These are phyloP conservation scores for Phlogophora meticulosa DNA, from an alignment of 2,888 invertebrate genomes.

Conservation along the genomic window DNA sequence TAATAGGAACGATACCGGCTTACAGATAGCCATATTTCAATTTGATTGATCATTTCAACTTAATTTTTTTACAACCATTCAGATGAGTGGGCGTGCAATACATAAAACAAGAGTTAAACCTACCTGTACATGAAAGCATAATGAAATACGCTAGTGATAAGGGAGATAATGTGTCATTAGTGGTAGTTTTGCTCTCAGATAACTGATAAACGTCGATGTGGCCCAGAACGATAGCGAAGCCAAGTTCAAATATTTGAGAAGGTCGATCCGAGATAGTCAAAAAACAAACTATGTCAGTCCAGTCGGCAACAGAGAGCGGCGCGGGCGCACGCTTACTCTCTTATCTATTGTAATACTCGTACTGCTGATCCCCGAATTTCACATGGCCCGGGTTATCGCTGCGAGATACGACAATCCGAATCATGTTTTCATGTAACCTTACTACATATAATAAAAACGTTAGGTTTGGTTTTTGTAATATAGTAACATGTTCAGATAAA, in stretches of 20 bases:
- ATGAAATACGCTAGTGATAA: constrained; percentile 61
- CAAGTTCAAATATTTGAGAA: constrained; percentile 84
- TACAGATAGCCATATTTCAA: constrained; percentile 67
- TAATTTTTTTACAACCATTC: constrained; percentile 69
- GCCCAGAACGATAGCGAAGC: constrained; percentile 70
- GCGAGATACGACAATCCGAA: constrained; percentile 56
- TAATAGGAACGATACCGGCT: constrained; percentile 63
- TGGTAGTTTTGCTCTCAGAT: constrained; percentile 61
- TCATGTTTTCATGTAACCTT: constrained; percentile 52
- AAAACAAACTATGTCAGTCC: constrained; percentile 78
- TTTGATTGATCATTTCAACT: constrained; percentile 76
- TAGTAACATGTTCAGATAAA: constrained; percentile 17
- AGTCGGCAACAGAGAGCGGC: constrained; percentile 69
- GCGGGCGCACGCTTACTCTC: constrained; percentile 63
- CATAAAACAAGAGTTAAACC: constrained; percentile 57
- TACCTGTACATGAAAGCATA: constrained; percentile 48
- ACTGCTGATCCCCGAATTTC: constrained; percentile 66
- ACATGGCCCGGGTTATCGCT: constrained; percentile 71
- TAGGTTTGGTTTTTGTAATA: constrained; percentile 25
- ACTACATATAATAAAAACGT: constrained; percentile 35
- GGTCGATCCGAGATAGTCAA: constrained; percentile 77
- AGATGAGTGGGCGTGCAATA: constrained; percentile 72
- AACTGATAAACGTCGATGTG: constrained; percentile 69
- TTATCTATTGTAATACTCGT: constrained; percentile 66
- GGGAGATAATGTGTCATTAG: constrained; percentile 66